Percentiles rank a stretch among this genome's conserved stretches.
Evolutionary conservation across 2,888 invertebrate species (phyloP).

Genomic region (Empis livida): DNA sequence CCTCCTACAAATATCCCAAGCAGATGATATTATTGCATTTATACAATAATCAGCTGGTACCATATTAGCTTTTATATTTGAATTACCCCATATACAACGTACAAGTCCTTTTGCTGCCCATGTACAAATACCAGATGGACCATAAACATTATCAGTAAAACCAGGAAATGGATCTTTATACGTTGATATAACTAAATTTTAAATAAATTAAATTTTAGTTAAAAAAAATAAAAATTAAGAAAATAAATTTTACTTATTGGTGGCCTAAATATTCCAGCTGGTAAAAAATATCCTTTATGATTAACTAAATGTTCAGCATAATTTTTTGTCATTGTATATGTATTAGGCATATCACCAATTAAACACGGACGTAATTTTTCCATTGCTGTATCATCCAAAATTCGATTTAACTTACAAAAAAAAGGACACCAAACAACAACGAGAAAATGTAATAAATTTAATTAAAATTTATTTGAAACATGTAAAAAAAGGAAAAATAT

Average conservation of each 20-base stretch:
- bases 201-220: too few relatives aligned
- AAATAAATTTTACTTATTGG: too few relatives aligned
- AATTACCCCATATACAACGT: constrained; percentile 32
- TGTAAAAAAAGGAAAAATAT: too few relatives aligned
- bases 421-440: too few relatives aligned
- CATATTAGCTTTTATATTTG: constrained; percentile 31
- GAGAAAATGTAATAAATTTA: too few relatives aligned
- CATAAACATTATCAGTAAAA: constrained; percentile 38
- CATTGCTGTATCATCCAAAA: constrained; percentile 30
- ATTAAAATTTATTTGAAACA: too few relatives aligned
- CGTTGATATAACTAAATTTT: constrained; percentile 35
- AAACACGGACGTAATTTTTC: constrained; percentile 33
- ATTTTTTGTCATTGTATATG: constrained; percentile 37
- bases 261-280: constrained; percentile 35
- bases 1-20: constrained; percentile 35
- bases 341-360: constrained; percentile 35
- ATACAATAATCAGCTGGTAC: constrained; percentile 37
- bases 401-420: constrained; percentile 27
- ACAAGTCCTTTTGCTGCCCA: constrained; percentile 34
- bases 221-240: constrained; percentile 8
- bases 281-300: constrained; percentile 31
- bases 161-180: constrained; percentile 37
- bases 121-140: constrained; percentile 35
- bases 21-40: constrained; percentile 36
- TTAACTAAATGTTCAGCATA: constrained; percentile 36